These are phyloP conservation scores for Ancistrus triradiatus DNA, from an alignment of 2,113 vertebrate genomes.

Conservation along the genomic window DNA sequence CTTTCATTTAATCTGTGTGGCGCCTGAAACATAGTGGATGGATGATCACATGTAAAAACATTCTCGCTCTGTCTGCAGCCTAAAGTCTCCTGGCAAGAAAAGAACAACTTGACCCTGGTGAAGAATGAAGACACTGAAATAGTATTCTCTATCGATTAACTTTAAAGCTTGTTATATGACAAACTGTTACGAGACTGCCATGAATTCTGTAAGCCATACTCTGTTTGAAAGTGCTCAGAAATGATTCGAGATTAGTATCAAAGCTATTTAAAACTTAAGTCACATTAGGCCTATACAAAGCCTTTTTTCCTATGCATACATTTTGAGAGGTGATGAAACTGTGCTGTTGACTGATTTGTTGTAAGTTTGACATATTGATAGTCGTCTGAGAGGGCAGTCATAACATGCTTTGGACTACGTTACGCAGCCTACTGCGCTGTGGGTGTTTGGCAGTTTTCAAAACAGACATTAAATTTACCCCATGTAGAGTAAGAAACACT, in stretches of 20 bases:
- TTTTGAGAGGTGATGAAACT: slow-evolving; percentile 28
- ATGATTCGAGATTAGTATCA: slow-evolving; percentile 14
- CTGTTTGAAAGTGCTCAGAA: not conserved
- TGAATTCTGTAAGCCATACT: not conserved
- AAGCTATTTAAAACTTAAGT: slow-evolving; percentile 15
- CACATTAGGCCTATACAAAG: no score
- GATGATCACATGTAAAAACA: slow-evolving; percentile 87
- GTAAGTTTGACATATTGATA: slow-evolving; percentile 32
- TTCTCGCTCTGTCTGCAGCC: slow-evolving; percentile 78
- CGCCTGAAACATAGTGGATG: slow-evolving; percentile 87
- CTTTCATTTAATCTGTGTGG: slow-evolving; percentile 91
- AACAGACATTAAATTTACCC: slow-evolving; percentile 31
- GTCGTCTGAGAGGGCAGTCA: slow-evolving; percentile 32
- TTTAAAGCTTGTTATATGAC: slow-evolving; percentile 27
- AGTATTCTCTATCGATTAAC: slow-evolving; percentile 31
- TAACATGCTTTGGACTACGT: slow-evolving; percentile 32
- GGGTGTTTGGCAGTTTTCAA: slow-evolving; percentile 28
- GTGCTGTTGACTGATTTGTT: slow-evolving; percentile 32
- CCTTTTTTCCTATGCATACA: slow-evolving; percentile 15
- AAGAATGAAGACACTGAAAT: slow-evolving; percentile 73
- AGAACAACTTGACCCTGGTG: slow-evolving; percentile 80
- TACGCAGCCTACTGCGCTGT: slow-evolving; percentile 15
- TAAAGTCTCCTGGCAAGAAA: slow-evolving; percentile 77
- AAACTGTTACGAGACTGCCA: not conserved
- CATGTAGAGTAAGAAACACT: slow-evolving; percentile 32